Conservation (phyloP, 2,113 vertebrate genomes). For the Azemiops feae region DNA sequence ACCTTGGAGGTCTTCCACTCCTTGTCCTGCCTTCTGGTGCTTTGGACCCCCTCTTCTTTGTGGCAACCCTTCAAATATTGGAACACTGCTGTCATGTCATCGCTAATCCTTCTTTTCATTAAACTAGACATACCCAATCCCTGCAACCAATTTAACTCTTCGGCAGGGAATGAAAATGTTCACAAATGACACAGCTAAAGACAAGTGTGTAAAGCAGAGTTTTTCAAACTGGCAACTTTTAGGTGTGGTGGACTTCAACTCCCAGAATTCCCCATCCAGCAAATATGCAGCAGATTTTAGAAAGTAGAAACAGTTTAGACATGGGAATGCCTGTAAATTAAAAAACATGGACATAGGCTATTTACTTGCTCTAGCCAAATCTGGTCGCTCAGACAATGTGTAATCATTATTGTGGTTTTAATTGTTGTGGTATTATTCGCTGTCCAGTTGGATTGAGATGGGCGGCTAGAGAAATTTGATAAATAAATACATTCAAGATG, state of each 20-base stretch:
- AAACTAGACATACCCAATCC: background rate
- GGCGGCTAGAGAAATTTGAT: background rate
- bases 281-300: background rate
- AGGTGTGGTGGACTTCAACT: background rate
- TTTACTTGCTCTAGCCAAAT: background rate
- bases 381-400: background rate
- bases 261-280: background rate
- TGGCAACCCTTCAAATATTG: background rate
- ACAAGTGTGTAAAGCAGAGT: background rate
- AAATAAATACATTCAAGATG: background rate
- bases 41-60: background rate
- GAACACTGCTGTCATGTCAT: background rate
- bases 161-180: background rate
- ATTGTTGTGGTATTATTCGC: background rate
- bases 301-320: background rate
- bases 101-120: background rate
- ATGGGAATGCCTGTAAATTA: background rate
- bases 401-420: background rate
- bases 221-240: background rate
- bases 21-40: background rate
- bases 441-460: background rate
- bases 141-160: background rate
- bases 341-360: background rate
- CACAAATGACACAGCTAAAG: background rate
- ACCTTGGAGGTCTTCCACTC: background rate